Base-by-base conservation (phyloP, 2,113 vertebrate species). In the Choloepus hoffmanni region DNA sequence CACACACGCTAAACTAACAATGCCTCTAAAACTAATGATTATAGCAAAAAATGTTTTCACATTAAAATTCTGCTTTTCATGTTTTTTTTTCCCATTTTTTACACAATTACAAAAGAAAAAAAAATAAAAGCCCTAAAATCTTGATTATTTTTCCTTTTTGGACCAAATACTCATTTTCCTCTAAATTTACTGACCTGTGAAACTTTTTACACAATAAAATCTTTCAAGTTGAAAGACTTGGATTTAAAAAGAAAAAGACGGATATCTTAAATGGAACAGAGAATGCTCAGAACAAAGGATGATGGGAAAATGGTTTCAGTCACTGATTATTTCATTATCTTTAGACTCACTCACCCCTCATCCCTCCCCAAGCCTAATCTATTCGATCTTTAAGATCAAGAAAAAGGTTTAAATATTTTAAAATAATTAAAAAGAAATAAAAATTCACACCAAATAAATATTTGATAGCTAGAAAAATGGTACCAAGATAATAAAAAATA, bases 51-150 rank as follows among this genome's bases (percentile, higher is more conserved):
- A 98, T 98, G 98, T 98, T 98, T 99, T 99, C 98, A 99, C 99
- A 99, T 99, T 99, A 99, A 98, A 98, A 99, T 99, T 99, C 98
- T 98, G 98, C 98, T 98, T 98, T 98, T 98, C 99, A 97, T 98
- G 98, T 97, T 97, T 96, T 97, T 98, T 45, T 98, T 98, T 98
- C 97, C 90, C 96, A 96, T 98, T 99, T 98, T 98, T 98, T 99
- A 99, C 98, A 99, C 98, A 98, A 98, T 99, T 99, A 99, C 98
- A 99, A 99, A 99, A 99, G 98, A 98, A 99, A 98, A 99, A 99
- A 98, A 99, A 98, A 53, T 99, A 98, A 98, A 98, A 99, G 98
- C 98, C 98, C 98, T 98, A 98, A 98, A 99, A 98, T 98, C 98
- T 98, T 94, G 92, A 98, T 98, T 98, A 97, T 98, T 98, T 96